Evolutionary conservation across 2,113 vertebrate genomes (phyloP), one percentile per base, ranked within the genome.

Genomic region (Lepus americanus): DNA sequence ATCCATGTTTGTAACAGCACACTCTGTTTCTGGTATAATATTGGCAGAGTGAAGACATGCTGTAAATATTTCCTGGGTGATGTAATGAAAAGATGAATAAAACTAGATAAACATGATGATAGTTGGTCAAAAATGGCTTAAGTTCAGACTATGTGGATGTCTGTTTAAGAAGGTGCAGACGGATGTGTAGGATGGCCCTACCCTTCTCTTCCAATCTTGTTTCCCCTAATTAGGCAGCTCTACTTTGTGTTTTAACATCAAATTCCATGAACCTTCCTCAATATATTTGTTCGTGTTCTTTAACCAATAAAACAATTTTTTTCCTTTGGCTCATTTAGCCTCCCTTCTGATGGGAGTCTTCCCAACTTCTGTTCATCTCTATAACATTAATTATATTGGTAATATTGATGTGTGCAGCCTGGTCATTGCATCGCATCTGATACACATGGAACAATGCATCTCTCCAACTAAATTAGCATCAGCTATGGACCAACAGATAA

Each of bases 391-490:
- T 77, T 85, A 77, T 89, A 86, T 61, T 82, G 87, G 78, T 86
- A 67, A 89, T n/a, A 92, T 44, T 81, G 85, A 92, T 61, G 78
- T 20, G 36, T 10, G 25, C 59, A 36, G 25, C 23, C 53, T 49
- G 23, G 29, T 78, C 17, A 51, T 27, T 89, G 61, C 78, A 85
- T 69, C 16, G 8, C 16, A 13, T 22, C 76, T 81, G 14, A 55
- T 87, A 17, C n/a, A 76, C 80, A 87, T 87, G 79, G 78, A 90
- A 63, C 63, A 95, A 9, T 16, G 9, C 72, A 69, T 66, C 33
- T 87, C 44, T 22, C 20, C n/a, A 93, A 74, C 44, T 44, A 90
- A 64, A 92, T 87, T 80, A 67, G 27, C 44, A 84, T 80, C 49
- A 76, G 66, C 29, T 66, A 17, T 55, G n/a, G 7, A 49, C 84